Evolutionary conservation across 2,888 invertebrate species (phyloP).

Genomic region (Nomada ruficornis): DNA sequence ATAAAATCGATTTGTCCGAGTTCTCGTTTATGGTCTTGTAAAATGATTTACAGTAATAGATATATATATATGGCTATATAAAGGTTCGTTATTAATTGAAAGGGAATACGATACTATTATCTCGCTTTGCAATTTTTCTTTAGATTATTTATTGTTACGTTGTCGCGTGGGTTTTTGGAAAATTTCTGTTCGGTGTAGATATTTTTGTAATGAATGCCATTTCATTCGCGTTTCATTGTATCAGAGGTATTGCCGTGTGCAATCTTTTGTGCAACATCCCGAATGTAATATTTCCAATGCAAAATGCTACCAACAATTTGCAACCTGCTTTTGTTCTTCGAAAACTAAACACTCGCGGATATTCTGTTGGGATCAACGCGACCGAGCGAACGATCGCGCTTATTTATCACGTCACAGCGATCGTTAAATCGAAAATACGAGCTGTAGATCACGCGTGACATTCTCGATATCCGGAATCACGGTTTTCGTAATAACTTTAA

Average conservation of each 20-base stretch:
- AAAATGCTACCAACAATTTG: too few species aligned
- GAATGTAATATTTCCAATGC: too few species aligned
- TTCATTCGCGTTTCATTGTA: too few species aligned
- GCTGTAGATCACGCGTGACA: neutral
- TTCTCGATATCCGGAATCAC: neutral
- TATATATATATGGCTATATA: neutral
- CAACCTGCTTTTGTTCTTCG: neutral
- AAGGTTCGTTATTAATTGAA: neutral
- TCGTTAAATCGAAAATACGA: slow-evolving; percentile 23
- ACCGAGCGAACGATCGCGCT: neutral
- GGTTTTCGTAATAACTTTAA: slow-evolving; percentile 18
- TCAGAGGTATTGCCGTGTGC: too few species aligned
- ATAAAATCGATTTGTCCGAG: slow-evolving; percentile 4
- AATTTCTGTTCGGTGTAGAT: too few species aligned
- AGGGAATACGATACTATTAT: too few species aligned
- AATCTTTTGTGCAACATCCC: too few species aligned
- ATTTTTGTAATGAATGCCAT: too few species aligned
- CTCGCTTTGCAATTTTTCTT: too few species aligned
- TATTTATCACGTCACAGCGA: slow-evolving; percentile 18
- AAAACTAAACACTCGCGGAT: neutral
- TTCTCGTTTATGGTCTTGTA: neutral
- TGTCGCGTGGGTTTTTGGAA: too few species aligned
- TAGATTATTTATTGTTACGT: too few species aligned
- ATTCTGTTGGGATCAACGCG: neutral
- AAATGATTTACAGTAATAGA: neutral